Percentiles rank a stretch among this genome's conserved stretches.
phyloP scores from a whole-genome alignment of 2,113 vertebrate species.

The Melanerpes aurifrons region DNA sequence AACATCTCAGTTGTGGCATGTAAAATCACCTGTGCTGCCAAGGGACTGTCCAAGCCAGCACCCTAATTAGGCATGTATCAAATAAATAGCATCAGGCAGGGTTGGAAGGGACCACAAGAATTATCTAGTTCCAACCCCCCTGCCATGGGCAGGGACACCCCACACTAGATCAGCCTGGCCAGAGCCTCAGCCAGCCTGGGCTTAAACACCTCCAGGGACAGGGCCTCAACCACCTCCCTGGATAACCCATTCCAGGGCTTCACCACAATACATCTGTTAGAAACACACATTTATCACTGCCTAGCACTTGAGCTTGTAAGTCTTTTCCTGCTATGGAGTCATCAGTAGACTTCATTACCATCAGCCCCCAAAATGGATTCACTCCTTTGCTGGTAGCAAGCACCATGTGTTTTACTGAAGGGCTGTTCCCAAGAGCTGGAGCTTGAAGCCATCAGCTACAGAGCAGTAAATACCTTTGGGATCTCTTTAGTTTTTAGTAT shows the following conservation, averaged over 20 bases:
- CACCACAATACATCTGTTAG: not conserved
- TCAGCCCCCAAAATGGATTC: not conserved
- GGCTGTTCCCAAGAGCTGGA: not conserved
- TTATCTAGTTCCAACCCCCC: no score
- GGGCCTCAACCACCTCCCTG: no score
- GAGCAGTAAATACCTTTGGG: no score
- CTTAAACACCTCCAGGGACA: no score
- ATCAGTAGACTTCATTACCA: not conserved
- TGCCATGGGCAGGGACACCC: no score
- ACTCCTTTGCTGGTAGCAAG: not conserved
- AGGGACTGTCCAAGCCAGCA: not conserved
- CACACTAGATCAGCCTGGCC: no score
- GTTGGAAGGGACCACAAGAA: no score
- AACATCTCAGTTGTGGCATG: not conserved
- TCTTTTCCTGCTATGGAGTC: not conserved
- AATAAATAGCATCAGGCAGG: not conserved
- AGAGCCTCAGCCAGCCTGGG: no score
- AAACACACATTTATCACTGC: not conserved
- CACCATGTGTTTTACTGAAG: not conserved
- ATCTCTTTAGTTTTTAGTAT: not conserved
- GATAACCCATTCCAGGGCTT: no score
- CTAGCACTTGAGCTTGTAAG: not conserved
- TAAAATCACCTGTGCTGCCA: not conserved
- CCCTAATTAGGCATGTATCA: accelerated
- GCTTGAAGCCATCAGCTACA: not conserved